Conservation (phyloP, 2,888 invertebrate species). For the Patella caerulea region DNA sequence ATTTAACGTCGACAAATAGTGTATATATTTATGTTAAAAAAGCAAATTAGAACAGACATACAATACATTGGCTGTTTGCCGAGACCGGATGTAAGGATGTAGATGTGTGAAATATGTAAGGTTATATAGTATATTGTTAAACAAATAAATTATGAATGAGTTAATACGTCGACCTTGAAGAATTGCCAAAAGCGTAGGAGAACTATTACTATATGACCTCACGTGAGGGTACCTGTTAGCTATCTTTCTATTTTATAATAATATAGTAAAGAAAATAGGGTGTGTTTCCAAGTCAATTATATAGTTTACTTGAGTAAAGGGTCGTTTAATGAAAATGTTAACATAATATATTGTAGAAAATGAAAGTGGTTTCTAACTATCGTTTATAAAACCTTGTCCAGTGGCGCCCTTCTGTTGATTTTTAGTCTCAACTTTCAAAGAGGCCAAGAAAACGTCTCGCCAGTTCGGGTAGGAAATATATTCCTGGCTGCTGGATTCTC, state of each 20-base stretch:
- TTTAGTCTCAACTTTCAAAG: too few species aligned
- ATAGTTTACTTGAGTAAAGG: neutral
- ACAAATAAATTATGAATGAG: conserved; percentile 3
- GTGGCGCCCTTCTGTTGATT: conserved; percentile 10
- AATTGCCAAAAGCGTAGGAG: conserved; percentile 9
- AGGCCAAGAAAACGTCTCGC: too few species aligned
- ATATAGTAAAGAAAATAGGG: neutral
- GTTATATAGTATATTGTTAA: too few species aligned
- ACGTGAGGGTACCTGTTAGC: too few species aligned
- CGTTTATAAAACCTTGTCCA: neutral
- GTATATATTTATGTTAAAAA: too few species aligned
- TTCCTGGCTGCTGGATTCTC: too few species aligned
- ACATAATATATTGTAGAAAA: conserved; percentile 4
- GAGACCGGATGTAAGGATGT: too few species aligned
- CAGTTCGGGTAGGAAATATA: too few species aligned
- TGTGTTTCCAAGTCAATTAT: neutral
- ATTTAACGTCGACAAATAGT: too few species aligned
- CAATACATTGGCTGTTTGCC: too few species aligned
- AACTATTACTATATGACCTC: neutral
- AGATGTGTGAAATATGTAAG: too few species aligned
- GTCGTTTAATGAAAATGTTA: neutral
- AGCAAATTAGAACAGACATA: too few species aligned
- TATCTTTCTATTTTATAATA: neutral
- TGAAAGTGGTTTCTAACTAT: neutral
- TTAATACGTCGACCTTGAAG: neutral